A percentile compares a stretch with the other conserved stretches of the same genome.
Conservation (phyloP, 1,140 invertebrate genomes). For the Bombyx mandarina region DNA sequence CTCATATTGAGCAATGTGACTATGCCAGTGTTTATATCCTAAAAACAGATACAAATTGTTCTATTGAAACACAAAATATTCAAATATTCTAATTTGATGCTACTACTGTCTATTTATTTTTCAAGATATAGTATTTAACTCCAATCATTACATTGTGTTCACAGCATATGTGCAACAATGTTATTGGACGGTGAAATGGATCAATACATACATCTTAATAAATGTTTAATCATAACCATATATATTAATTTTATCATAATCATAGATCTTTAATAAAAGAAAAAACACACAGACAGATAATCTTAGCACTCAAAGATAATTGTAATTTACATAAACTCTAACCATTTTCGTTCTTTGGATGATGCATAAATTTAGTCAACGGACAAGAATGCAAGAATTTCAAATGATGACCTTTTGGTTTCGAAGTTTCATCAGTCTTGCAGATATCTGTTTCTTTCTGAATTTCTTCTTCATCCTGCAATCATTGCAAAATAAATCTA, state of each 20-base stretch:
- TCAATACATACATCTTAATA: constrained; percentile 3
- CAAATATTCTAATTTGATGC: too few relatives aligned
- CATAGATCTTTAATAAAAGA: not conserved
- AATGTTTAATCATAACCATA: not conserved
- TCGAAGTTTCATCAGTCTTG: constrained; percentile 56
- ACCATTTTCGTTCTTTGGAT: constrained; percentile 36
- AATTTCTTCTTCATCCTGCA: constrained; percentile 58
- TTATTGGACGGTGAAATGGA: not conserved
- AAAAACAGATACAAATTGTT: too few relatives aligned
- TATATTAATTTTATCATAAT: not conserved
- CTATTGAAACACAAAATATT: too few relatives aligned
- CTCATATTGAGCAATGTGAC: too few relatives aligned
- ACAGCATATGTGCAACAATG: too few relatives aligned
- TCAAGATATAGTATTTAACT: too few relatives aligned
- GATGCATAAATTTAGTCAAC: constrained; percentile 42
- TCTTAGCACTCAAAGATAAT: too few relatives aligned
- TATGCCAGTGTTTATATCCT: too few relatives aligned
- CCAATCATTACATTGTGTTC: too few relatives aligned
- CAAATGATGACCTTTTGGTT: constrained; percentile 38
- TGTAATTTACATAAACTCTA: constrained; percentile 2
- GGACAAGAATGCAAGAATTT: constrained; percentile 45
- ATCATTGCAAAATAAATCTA: constrained; percentile 12
- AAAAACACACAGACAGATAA: too few relatives aligned
- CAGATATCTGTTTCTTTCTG: constrained; percentile 63
- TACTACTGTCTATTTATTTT: too few relatives aligned